Evolutionary conservation across 2,888 invertebrate genomes (phyloP), one percentile per base, ranked within the genome.

Genomic region (Stegophylla sp.): DNA sequence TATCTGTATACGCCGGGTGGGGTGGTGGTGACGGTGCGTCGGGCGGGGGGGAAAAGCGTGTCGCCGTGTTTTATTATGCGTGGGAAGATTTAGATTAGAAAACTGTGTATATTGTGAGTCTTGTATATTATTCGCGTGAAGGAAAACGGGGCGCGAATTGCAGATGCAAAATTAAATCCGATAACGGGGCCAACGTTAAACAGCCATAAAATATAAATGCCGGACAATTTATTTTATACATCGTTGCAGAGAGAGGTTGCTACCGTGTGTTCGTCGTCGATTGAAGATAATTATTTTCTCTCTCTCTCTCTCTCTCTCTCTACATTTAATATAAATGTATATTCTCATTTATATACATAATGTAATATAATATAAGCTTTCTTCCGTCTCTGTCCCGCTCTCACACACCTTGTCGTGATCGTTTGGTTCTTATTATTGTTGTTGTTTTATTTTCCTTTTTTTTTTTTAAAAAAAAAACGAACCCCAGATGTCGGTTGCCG

Each of bases 361-460:
- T 63, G 17, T 72, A 53, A 72, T 72, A 72, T 72, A 72, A 28
- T 63, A 48, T 34, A 34, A 3, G 34, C 7, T 34, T 34, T 34
- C 34, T 34, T 34, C 34, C 34, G 34, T 34, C 34, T 34, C 34
- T 34, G 4, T 73, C 83, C 71, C 82, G 72, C 82, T 83, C 81
- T 71, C 28, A 69, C 72, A 82, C 56, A 34, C 73, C 59, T 61
- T 64, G 53, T 53, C 81, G 69, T 75, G 64, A 73, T 82, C 83
- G 83, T 83, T 84, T 83, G 81, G 48, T 75, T 81, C 41, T 76
- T 61, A 64, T 63, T 75, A 75, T 61, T 43, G 26, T n/a, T n/a
- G 26, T 26, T 26, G 12, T 59, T 43, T 23, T 12, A 23, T 34
- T 20, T 13, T 61, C 41, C 41, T 75, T 53, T n/a, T n/a, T n/a